Base-by-base conservation (phyloP, 2,888 invertebrate genomes). In the Agriopis marginaria region DNA sequence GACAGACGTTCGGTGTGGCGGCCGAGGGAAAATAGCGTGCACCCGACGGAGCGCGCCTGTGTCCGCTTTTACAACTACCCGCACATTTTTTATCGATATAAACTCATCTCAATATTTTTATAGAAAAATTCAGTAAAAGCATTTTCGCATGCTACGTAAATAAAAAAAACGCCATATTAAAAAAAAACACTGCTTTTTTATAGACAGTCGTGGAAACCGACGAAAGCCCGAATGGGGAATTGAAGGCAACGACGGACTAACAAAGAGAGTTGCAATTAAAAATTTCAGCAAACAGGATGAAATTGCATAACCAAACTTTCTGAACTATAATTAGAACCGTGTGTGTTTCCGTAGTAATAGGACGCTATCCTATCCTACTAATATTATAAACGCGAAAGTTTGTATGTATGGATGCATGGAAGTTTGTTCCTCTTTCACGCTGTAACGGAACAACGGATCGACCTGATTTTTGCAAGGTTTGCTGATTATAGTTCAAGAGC, bases 181-280 rank as follows among this genome's bases (percentile, higher is more conserved):
- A 45, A 45, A 32, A 45, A 58, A 32, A 32, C 12, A 23, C 12
- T 12, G 32, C 32, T n/a, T 12, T 58, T 44, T 17, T 23, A 11
- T n/a, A 12, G 12, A 45, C 12, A 58, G 45, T 23, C 32, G 11
- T 12, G 23, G 7, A n/a, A 47, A 58, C 45, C 11, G 8, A 12
- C 45, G 45, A 32, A 44, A 58, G 9, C 40, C 39, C 39, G 39
- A 59, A 58, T 23, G 44, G 60, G 60, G 49, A 60, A 60, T 49
- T 49, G 49, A 39, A 51, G 61, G 17, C 53, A 42, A 17, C 42
- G 32, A 23, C 32, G 17, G 23, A 32, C 44, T 10, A 49, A 14
- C 12, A 54, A 63, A 63, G 12, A 53, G 50, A 65, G 32, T n/a
- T 56, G 10, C 17, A 56, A 69, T 65, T 69, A 65, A 69, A 64